A percentile compares a stretch with the other conserved stretches of the same genome.
phyloP scores from a whole-genome alignment of 2,797 vertebrate genomes.

The Alca torda region DNA sequence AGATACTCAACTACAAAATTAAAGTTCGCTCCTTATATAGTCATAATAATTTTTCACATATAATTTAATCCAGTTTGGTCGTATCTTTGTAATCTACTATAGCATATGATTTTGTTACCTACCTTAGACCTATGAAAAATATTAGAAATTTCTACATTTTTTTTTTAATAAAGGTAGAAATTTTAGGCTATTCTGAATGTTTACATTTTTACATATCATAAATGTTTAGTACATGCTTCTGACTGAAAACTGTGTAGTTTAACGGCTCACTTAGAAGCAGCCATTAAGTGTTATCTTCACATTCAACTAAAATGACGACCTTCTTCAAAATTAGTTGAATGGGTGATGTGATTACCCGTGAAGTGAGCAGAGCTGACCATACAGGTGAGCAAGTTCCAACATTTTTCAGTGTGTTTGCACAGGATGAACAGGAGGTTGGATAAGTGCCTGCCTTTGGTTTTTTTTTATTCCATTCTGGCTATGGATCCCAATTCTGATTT shows the following conservation, averaged over 20 bases:
- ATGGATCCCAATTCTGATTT: neutral
- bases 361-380: neutral
- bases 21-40: neutral
- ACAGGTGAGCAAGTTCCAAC: neutral
- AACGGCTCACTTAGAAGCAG: neutral
- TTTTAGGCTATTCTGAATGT: neutral
- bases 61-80: neutral
- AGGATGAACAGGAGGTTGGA: neutral
- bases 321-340: neutral
- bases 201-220: neutral
- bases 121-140: neutral
- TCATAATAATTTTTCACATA: neutral
- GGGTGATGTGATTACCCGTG: neutral
- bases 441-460: neutral
- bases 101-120: neutral
- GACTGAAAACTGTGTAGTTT: neutral
- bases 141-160: neutral
- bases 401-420: neutral
- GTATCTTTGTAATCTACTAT: neutral
- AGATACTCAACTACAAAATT: neutral
- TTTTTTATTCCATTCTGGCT: neutral
- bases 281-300: neutral
- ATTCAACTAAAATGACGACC: neutral
- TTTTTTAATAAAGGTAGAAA: neutral
- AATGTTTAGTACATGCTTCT: neutral